Evolutionary conservation across 2,113 vertebrate species (phyloP).

Genomic region (Sturnus vulgaris): DNA sequence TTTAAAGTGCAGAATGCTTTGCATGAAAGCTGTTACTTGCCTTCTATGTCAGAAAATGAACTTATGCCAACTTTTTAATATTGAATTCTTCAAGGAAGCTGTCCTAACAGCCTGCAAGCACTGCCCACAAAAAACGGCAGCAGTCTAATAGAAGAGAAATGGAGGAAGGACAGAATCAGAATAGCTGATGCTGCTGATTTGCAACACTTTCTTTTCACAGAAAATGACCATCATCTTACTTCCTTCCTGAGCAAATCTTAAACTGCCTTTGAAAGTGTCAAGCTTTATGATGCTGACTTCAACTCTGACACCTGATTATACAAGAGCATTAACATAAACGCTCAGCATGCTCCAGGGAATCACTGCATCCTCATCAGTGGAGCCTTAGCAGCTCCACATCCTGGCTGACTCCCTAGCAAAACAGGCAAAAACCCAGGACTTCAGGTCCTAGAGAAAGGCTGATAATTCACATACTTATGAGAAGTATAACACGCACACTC

Average conservation of each 20-base stretch:
- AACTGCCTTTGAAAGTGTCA: background rate
- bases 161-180: background rate
- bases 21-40: background rate
- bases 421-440: background rate
- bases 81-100: background rate
- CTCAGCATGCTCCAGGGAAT: background rate
- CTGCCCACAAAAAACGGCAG: background rate
- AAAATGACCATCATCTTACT: background rate
- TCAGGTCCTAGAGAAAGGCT: background rate
- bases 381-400: background rate
- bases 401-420: background rate
- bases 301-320: background rate
- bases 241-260: background rate
- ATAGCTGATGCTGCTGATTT: background rate
- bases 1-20: background rate
- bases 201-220: background rate
- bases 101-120: background rate
- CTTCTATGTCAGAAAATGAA: background rate
- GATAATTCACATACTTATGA: background rate
- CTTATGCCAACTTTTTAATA: slow-evolving; percentile 23
- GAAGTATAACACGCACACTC: background rate
- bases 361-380: background rate
- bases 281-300: background rate
- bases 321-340: background rate
- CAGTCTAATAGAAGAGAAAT: background rate